Conservation (phyloP, 2,888 invertebrate genomes). For the Caenorhabditis zanzibari region DNA sequence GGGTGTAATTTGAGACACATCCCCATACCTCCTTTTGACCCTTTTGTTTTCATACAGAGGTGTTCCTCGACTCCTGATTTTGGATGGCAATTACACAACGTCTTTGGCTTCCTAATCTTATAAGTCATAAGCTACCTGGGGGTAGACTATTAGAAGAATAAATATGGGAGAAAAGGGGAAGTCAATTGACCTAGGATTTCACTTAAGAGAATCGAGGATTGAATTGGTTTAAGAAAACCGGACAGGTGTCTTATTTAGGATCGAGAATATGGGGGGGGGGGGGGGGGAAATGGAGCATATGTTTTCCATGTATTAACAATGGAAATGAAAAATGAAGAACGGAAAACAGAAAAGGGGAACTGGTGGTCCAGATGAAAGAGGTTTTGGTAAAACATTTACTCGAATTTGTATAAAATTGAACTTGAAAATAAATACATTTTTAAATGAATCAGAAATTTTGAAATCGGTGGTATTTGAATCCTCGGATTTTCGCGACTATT, state of each 20-base stretch:
- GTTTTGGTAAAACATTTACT: no score
- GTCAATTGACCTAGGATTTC: constrained; percentile 32
- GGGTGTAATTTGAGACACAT: constrained; percentile 53
- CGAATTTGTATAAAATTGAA: no score
- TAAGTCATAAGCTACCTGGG: constrained; percentile 36
- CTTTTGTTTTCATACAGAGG: not conserved
- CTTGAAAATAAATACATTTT: no score
- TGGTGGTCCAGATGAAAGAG: not conserved
- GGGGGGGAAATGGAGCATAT: constrained; percentile 20
- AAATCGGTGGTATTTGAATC: no score
- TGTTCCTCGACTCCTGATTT: no score
- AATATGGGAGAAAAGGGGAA: constrained; percentile 4
- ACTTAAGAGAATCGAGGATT: constrained; percentile 1
- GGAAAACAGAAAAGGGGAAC: not conserved
- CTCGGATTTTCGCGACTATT: no score
- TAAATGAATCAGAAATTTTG: no score
- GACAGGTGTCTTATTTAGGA: constrained; percentile 34
- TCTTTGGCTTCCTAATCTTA: constrained; percentile 40
- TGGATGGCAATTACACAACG: not conserved
- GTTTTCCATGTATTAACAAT: not conserved
- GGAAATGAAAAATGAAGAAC: no score
- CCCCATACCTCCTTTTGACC: no score
- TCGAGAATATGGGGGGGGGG: not conserved
- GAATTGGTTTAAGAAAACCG: constrained; percentile 3
- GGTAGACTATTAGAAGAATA: constrained; percentile 21